These are phyloP conservation scores for Xiphias gladius DNA, from an alignment of 2,113 vertebrate species.

Conservation along the genomic window DNA sequence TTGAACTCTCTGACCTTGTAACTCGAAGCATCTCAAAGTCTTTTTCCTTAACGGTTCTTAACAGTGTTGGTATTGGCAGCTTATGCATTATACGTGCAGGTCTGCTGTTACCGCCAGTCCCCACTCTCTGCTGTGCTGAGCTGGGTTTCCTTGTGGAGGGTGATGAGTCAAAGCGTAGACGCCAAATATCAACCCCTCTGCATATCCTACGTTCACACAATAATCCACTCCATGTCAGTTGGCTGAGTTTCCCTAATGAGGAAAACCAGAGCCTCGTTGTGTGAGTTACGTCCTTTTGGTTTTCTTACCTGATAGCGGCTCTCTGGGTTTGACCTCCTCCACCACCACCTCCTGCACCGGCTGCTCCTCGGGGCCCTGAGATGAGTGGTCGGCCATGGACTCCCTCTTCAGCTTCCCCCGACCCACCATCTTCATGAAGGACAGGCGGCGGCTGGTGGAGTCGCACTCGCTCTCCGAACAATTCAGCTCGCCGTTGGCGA, in stretches of 20 bases:
- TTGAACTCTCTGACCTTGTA: too few relatives aligned
- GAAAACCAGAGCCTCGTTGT: too few relatives aligned
- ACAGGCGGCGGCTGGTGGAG: slow-evolving; percentile 78
- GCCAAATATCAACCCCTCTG: not conserved
- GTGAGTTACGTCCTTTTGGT: not conserved
- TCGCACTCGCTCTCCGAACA: slow-evolving; percentile 74
- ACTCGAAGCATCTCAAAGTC: too few relatives aligned
- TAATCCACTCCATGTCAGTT: not conserved
- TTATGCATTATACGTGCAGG: too few relatives aligned
- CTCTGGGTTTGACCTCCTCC: slow-evolving; percentile 84
- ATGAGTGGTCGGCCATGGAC: slow-evolving; percentile 81
- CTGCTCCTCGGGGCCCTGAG: slow-evolving; percentile 74
- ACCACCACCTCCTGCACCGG: slow-evolving; percentile 76
- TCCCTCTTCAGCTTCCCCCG: slow-evolving; percentile 84
- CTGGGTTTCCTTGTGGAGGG: too few relatives aligned
- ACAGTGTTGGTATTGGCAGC: too few relatives aligned
- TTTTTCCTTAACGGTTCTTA: too few relatives aligned
- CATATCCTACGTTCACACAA: not conserved
- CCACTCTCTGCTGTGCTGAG: too few relatives aligned
- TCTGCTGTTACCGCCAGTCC: too few relatives aligned
- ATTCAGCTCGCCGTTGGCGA: slow-evolving; percentile 70
- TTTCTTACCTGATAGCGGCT: slow-evolving; percentile 89
- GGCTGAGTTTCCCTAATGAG: too few relatives aligned
- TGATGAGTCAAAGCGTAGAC: too few relatives aligned
- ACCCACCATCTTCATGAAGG: slow-evolving; percentile 89